Evolutionary conservation across 1,140 invertebrate species (phyloP).

Genomic region (Drosophila takahashii): DNA sequence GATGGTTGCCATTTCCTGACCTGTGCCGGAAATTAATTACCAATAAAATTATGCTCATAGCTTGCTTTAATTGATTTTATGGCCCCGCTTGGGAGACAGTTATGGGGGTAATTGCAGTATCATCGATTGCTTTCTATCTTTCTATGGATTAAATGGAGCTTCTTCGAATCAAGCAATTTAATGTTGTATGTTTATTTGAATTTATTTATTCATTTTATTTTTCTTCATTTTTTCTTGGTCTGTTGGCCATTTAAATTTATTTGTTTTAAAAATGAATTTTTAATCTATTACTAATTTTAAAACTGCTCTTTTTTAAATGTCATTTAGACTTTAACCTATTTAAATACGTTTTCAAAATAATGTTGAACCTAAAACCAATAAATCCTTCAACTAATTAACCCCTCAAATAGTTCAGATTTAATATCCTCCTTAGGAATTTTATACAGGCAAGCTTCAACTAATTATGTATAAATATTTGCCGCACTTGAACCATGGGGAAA

Average conservation of each 20-base stretch:
- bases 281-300: no score
- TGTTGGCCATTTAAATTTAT: no score
- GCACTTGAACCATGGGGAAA: not conserved
- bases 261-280: no score
- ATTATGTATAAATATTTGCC: constrained; percentile 76
- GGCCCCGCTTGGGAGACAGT: constrained; percentile 3
- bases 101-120: constrained; percentile 13
- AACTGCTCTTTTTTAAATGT: no score
- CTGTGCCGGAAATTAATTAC: constrained; percentile 70
- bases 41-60: constrained; percentile 52
- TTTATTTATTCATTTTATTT: no score
- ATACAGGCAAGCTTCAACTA: constrained; percentile 33
- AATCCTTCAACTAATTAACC: not conserved
- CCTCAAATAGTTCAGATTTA: not conserved
- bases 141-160: not conserved
- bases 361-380: no score
- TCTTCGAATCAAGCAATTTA: not conserved
- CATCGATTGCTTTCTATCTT: not conserved
- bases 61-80: constrained; percentile 52
- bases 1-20: constrained; percentile 46
- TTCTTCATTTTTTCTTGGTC: no score
- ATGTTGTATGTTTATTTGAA: no score
- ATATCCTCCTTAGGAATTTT: not conserved
- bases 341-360: no score
- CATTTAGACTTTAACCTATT: no score